Conservation (phyloP, 2,113 vertebrate genomes). For the Protobothrops mucrosquamatus region DNA sequence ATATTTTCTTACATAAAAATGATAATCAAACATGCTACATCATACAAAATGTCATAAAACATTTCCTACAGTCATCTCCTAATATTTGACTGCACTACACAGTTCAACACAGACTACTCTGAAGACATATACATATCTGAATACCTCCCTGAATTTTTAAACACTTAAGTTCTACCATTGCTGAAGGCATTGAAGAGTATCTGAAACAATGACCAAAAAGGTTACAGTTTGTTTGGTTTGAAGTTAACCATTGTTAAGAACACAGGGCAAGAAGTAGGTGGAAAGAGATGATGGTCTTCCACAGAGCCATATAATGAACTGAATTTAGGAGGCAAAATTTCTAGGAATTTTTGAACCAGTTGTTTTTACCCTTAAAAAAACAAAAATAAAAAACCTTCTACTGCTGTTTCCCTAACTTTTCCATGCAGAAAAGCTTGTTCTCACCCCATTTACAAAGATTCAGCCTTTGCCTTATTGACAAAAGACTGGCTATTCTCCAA, state of each 20-base stretch:
- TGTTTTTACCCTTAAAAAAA: too few species aligned
- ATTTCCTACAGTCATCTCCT: too few species aligned
- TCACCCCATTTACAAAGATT: constrained; percentile 9
- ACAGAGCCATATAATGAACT: not conserved
- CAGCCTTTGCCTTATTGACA: constrained; percentile 3
- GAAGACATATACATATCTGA: not conserved
- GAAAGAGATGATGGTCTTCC: not conserved
- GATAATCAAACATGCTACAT: too few species aligned
- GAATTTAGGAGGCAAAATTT: not conserved
- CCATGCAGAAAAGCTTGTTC: not conserved
- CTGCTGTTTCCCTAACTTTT: not conserved
- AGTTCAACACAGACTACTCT: not conserved
- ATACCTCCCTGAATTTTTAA: too few species aligned
- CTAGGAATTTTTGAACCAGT: not conserved
- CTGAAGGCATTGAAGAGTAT: not conserved
- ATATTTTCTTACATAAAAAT: too few species aligned
- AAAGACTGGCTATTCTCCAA: not conserved
- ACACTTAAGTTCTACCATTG: too few species aligned
- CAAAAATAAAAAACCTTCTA: not conserved
- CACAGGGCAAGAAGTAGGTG: not conserved
- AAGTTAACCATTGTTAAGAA: not conserved
- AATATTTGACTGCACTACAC: too few species aligned
- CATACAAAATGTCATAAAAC: too few species aligned
- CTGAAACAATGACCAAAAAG: not conserved
- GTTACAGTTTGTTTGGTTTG: not conserved